Evolutionary conservation across 1,140 invertebrate genomes (phyloP), one percentile per base, ranked within the genome.

Genomic region (Ceratoteleas bidentatus): DNA sequence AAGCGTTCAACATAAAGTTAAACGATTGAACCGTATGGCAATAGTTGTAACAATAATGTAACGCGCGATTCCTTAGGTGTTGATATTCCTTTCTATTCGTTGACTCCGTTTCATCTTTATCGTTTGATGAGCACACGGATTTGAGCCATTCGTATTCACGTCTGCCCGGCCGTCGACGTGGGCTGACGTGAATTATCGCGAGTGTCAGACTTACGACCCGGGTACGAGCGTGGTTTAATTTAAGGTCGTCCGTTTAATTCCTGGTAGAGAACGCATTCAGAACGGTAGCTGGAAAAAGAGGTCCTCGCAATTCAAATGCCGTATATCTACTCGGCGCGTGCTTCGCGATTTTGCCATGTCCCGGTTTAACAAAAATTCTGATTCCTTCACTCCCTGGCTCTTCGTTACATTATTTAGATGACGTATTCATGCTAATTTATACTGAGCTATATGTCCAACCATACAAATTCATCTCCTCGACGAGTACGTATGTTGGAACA

Each of bases 211-310:
- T 87, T 85, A 86, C 85, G 86, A 85, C 82, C 83, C 83, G 83
- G 68, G 68, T 84, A 86, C 85, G 88, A 85, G 84, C 84, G 87
- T 85, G 85, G 86, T 89, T 89, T 89, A 89, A 89, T 90, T 89
- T 89, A 90, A 90, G 85, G 88, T 89, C 85, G 87, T 74, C 81
- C 83, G 85, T 86, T 89, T 89, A 85, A 90, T 89, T 89, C 87
- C 84, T 86, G 81, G 87, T 89, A 87, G 87, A 88, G 85, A 87
- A 84, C 84, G 77, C 78, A 87, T 85, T 85, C 83, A 85, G 70
- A 86, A 88, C 81, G 84, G 84, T 86, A 85, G 85, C 83, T 81
- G 79, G 75, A 82, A 77, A 84, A 84, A 75, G 70, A 80, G 76
- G 73, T 77, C 62, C 77, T 86, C 82, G 76, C 73, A 68, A 83